Evolutionary conservation across 1,140 invertebrate species (phyloP).

Genomic region (Cataglyphis hispanica): DNA sequence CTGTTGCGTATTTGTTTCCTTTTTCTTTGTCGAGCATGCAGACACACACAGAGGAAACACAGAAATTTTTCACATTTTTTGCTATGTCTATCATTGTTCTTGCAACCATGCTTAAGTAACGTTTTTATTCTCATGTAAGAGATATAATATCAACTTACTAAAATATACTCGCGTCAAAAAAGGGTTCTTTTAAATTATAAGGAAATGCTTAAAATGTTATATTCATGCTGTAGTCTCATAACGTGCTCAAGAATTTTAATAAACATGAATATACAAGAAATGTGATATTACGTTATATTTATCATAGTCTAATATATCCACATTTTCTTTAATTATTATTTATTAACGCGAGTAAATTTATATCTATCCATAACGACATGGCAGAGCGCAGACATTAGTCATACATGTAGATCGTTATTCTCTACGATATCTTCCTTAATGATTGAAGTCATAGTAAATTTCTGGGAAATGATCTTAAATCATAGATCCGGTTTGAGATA

Average conservation of each 20-base stretch:
- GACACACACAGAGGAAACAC: background rate
- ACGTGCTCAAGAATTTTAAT: background rate
- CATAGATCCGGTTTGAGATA: slow-evolving; percentile 57
- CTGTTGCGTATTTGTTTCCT: background rate
- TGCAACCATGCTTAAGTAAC: background rate
- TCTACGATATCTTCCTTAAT: slow-evolving; percentile 37
- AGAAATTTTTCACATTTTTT: slow-evolving; percentile 19
- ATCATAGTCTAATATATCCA: background rate
- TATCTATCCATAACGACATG: background rate
- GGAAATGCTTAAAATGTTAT: background rate
- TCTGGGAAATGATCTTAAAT: slow-evolving; percentile 58
- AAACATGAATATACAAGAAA: background rate
- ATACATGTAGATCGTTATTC: slow-evolving; percentile 19
- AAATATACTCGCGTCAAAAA: background rate
- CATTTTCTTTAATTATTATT: background rate
- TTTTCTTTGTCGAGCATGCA: slow-evolving; percentile 14
- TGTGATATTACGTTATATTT: background rate
- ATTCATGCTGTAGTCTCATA: background rate
- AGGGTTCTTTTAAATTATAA: background rate
- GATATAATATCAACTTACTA: slow-evolving; percentile 3
- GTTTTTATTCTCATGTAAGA: background rate
- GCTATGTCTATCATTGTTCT: background rate
- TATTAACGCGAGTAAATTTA: background rate
- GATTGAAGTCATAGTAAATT: slow-evolving; percentile 28
- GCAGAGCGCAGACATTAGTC: background rate